Conservation (phyloP, 2,888 invertebrate genomes). For the Amiota minor region DNA sequence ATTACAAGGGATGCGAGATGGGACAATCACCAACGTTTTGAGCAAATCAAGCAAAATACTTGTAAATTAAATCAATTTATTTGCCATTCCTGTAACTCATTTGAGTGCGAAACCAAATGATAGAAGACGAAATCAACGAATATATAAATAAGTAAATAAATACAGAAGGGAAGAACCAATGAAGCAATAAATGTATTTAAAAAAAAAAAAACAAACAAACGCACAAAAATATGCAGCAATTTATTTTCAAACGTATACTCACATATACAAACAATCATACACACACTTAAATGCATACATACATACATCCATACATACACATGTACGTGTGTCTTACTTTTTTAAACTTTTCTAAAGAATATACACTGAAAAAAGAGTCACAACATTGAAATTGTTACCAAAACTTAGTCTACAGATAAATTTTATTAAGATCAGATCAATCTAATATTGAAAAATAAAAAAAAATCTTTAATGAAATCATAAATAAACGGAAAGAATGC, state of each 20-base stretch:
- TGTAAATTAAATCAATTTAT: conserved; percentile 63
- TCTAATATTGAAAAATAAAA: too few relatives aligned
- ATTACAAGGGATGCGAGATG: neutral
- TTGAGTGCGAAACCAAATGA: conserved; percentile 34
- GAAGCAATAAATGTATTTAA: neutral
- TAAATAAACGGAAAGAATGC: too few relatives aligned
- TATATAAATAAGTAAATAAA: neutral
- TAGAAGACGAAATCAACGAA: conserved; percentile 4
- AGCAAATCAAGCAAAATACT: conserved; percentile 50
- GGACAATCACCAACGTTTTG: conserved; percentile 22
- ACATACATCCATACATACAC: neutral
- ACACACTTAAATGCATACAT: neutral
- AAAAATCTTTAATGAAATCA: too few relatives aligned
- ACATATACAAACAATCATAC: conserved; percentile 10
- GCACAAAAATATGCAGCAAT: conserved; percentile 63
- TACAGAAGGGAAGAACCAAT: neutral
- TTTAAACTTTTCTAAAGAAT: neutral
- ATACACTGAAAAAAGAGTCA: too few relatives aligned
- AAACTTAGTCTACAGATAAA: too few relatives aligned
- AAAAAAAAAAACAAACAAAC: conserved; percentile 4
- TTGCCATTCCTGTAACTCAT: conserved; percentile 54
- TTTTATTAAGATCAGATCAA: too few relatives aligned
- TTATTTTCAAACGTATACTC: conserved; percentile 48
- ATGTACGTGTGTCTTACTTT: neutral
- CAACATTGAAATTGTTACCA: too few relatives aligned